Conservation (phyloP, 1,140 invertebrate species). For the Metaphire vulgaris region DNA sequence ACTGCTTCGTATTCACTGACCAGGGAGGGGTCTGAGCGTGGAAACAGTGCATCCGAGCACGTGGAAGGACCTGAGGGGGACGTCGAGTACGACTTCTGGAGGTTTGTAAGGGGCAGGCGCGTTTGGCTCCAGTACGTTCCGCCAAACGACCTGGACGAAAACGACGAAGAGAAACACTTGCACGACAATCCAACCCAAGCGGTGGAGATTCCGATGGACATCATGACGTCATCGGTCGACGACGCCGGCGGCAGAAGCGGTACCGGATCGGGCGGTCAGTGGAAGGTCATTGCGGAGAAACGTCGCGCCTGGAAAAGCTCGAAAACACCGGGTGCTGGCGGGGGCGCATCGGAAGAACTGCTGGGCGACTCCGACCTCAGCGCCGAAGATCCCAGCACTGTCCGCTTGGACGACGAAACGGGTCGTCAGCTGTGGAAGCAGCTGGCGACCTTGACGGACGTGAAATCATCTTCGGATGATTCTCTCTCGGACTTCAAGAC, state of each 20-base stretch:
- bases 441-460: background rate
- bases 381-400: background rate
- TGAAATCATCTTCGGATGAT: background rate
- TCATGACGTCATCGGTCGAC: background rate
- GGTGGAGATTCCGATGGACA: background rate
- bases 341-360: background rate
- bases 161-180: background rate
- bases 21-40: no score
- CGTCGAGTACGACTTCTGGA: background rate
- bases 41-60: no score
- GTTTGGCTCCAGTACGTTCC: background rate
- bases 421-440: background rate
- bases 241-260: background rate
- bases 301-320: background rate
- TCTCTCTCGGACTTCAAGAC: background rate
- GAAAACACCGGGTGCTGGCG: background rate
- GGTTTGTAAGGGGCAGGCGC: background rate
- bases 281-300: no score
- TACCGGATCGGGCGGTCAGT: no score
- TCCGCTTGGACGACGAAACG: background rate
- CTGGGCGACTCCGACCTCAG: background rate
- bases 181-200: background rate
- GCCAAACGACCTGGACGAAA: background rate
- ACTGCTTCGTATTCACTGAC: no score
- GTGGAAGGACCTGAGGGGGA: no score